These are phyloP conservation scores for Hydropsyche tenuis DNA, from an alignment of 1,140 invertebrate genomes.

Conservation along the genomic window DNA sequence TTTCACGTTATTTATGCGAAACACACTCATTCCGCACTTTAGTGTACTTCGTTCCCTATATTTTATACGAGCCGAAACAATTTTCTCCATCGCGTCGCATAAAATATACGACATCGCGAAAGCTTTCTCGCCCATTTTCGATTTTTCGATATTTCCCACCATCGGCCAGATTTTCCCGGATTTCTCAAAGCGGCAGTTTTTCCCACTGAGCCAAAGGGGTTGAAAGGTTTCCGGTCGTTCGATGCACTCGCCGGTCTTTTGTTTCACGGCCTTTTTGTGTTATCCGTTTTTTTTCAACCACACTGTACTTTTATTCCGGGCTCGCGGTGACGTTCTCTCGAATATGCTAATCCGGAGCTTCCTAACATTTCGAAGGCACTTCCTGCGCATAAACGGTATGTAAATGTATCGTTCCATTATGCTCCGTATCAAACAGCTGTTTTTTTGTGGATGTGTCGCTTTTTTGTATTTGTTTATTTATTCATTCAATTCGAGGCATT, in stretches of 20 bases:
- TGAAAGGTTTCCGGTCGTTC: constrained; percentile 47
- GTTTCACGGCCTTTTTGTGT: constrained; percentile 34
- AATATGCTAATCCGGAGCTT: constrained; percentile 17
- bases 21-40: too few species aligned
- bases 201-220: too few species aligned
- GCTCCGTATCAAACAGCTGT: too few species aligned
- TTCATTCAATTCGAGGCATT: too few species aligned
- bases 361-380: neutral
- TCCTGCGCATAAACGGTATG: constrained; percentile 4
- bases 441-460: too few species aligned
- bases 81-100: neutral
- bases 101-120: neutral
- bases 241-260: constrained; percentile 37
- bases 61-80: too few species aligned
- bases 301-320: neutral
- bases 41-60: too few species aligned
- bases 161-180: neutral
- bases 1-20: too few species aligned
- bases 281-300: constrained; percentile 15
- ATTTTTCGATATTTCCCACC: neutral
- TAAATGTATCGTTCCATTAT: neutral
- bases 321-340: neutral
- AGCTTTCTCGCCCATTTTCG: neutral
- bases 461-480: too few species aligned
- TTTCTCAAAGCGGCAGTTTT: too few species aligned